Percentiles rank a stretch among this genome's conserved stretches.
Conservation (phyloP, 1,140 invertebrate species). For the Wasmannia auropunctata region DNA sequence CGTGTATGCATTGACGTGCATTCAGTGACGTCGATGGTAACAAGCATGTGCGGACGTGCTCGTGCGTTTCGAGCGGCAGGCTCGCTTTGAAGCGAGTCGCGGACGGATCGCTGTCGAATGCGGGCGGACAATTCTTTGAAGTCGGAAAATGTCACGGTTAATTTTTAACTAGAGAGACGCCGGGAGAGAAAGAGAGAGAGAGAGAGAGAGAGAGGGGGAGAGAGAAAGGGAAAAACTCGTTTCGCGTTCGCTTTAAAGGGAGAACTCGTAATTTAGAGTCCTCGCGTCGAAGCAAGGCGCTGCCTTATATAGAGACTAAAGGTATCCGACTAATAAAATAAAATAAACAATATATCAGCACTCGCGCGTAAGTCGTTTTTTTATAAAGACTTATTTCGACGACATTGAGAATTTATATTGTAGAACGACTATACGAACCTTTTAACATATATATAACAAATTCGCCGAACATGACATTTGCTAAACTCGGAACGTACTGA, state of each 20-base stretch:
- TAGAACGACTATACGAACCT: background rate
- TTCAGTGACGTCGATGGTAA: conserved; percentile 50
- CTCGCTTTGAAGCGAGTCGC: conserved; percentile 37
- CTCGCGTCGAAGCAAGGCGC: background rate
- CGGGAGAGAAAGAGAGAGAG: background rate
- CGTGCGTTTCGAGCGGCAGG: conserved; percentile 3
- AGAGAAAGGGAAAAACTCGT: background rate
- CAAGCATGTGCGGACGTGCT: conserved; percentile 24
- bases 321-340: background rate
- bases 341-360: background rate
- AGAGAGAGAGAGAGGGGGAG: too few species aligned
- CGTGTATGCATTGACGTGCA: conserved; percentile 56
- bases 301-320: background rate
- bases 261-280: background rate
- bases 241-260: background rate
- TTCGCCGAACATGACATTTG: too few species aligned
- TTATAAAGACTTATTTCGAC: background rate
- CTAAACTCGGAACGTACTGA: background rate
- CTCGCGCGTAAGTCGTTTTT: background rate
- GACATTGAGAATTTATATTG: background rate
- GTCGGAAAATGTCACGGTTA: conserved; percentile 35
- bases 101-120: conserved; percentile 20
- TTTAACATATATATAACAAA: background rate
- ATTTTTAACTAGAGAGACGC: conserved; percentile 17
- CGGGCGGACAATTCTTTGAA: conserved; percentile 18